Percentiles rank a stretch among this genome's conserved stretches.
Evolutionary conservation across 2,888 invertebrate genomes (phyloP).

Genomic region (Drosophila prolongata): DNA sequence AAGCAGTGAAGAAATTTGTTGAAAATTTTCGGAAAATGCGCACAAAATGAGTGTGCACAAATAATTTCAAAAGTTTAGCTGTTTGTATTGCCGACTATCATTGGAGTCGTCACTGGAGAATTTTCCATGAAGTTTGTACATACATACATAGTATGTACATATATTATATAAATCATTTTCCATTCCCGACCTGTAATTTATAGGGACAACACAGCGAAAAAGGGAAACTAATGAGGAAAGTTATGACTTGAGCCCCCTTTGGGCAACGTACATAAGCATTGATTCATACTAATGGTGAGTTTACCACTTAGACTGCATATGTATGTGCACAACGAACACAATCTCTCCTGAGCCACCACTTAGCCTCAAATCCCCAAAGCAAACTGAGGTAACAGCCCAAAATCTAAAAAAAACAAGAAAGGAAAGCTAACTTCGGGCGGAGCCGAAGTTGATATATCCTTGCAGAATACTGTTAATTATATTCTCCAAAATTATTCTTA

Average conservation of each 20-base stretch:
- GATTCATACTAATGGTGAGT: conserved; percentile 7
- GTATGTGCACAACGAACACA: conserved; percentile 5
- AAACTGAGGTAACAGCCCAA: background rate
- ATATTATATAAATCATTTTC: conserved; percentile 68
- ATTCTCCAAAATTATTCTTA: too few species aligned
- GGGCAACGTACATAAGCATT: background rate
- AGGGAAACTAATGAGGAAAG: background rate
- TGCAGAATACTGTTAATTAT: too few species aligned
- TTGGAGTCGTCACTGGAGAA: conserved; percentile 37
- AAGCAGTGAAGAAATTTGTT: conserved; percentile 49
- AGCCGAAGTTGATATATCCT: too few species aligned
- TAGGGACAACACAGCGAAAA: conserved; percentile 1
- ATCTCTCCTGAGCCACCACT: too few species aligned
- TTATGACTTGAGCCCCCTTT: background rate
- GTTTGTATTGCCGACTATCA: conserved; percentile 54
- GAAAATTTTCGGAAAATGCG: conserved; percentile 59
- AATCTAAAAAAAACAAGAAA: too few species aligned
- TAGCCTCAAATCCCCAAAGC: conserved; percentile 5
- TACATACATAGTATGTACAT: conserved; percentile 33
- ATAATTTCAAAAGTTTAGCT: conserved; percentile 70
- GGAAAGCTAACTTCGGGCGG: too few species aligned
- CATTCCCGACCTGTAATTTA: conserved; percentile 53
- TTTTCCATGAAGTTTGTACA: conserved; percentile 57
- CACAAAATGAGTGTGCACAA: conserved; percentile 73
- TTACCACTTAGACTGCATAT: background rate